These are phyloP conservation scores for Ramphastos sulfuratus DNA, from an alignment of 2,113 vertebrate genomes.

Conservation along the genomic window DNA sequence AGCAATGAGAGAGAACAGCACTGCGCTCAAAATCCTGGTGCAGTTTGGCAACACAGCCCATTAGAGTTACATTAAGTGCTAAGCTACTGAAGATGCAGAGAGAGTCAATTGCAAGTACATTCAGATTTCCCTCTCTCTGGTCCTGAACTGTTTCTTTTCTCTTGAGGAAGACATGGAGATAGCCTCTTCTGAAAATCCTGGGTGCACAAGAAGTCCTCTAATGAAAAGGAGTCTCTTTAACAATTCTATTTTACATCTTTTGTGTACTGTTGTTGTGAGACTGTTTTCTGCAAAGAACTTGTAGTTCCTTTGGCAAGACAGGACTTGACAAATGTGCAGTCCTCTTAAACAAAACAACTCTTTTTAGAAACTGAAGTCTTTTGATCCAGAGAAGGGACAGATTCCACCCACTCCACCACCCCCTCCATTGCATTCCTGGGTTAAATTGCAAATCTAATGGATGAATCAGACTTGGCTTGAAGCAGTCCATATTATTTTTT, in stretches of 20 bases:
- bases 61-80: background rate
- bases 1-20: background rate
- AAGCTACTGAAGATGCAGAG: background rate
- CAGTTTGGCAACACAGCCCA: background rate
- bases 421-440: background rate
- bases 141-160: background rate
- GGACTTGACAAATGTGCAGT: background rate
- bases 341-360: background rate
- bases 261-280: background rate
- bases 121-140: background rate
- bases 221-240: background rate
- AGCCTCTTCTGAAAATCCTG: background rate
- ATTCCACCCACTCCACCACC: rapidly evolving
- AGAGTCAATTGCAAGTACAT: background rate
- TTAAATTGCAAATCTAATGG: background rate
- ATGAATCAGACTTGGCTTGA: background rate
- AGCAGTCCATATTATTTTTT: background rate
- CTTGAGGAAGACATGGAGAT: background rate
- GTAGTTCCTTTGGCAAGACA: background rate
- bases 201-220: background rate
- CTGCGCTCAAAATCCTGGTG: background rate
- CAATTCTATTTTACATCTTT: background rate
- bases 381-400: background rate
- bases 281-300: constrained; percentile 5
- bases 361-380: background rate